A percentile compares a stretch with the other conserved stretches of the same genome.
phyloP scores from a whole-genome alignment of 2,888 invertebrate genomes.

The Drosophila stalkeri region DNA sequence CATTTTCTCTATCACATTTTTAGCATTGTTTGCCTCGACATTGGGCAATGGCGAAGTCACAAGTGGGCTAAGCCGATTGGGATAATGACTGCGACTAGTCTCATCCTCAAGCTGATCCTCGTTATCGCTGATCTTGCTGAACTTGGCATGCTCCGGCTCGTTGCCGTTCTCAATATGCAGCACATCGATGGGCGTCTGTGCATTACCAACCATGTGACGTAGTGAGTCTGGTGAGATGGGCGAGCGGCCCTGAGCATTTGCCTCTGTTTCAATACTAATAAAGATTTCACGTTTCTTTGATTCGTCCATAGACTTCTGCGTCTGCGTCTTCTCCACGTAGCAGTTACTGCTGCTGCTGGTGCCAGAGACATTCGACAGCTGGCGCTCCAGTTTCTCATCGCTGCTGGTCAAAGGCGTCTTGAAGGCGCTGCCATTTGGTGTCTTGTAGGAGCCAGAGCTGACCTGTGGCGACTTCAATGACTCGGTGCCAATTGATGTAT shows the following conservation, averaged over 20 bases:
- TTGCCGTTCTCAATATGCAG: conserved; percentile 80
- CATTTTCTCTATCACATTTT: conserved; percentile 82
- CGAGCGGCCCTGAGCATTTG: conserved; percentile 79
- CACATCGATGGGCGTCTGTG: conserved; percentile 80
- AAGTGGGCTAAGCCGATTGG: conserved; percentile 39
- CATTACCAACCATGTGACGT: conserved; percentile 81
- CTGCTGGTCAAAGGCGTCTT: conserved; percentile 42
- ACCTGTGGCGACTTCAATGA: conserved; percentile 29
- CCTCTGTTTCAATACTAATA: conserved; percentile 84
- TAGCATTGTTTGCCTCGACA: conserved; percentile 83
- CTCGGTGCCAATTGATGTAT: conserved; percentile 33
- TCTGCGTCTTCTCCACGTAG: conserved; percentile 15
- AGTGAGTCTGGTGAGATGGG: conserved; percentile 78
- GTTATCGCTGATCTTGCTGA: conserved; percentile 82
- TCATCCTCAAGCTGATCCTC: conserved; percentile 65
- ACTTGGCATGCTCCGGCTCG: conserved; percentile 80
- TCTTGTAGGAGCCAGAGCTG: conserved; percentile 35
- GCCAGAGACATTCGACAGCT: conserved; percentile 26
- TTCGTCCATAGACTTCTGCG: conserved; percentile 29
- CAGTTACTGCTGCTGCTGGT: conserved; percentile 8
- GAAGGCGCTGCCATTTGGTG: conserved; percentile 28
- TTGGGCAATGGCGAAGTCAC: conserved; percentile 66
- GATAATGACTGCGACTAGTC: conserved; percentile 35
- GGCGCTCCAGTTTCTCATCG: conserved; percentile 42
- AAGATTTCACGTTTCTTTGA: conserved; percentile 82